Conservation (phyloP, 1,140 invertebrate species). For the Subanguina moxae region DNA sequence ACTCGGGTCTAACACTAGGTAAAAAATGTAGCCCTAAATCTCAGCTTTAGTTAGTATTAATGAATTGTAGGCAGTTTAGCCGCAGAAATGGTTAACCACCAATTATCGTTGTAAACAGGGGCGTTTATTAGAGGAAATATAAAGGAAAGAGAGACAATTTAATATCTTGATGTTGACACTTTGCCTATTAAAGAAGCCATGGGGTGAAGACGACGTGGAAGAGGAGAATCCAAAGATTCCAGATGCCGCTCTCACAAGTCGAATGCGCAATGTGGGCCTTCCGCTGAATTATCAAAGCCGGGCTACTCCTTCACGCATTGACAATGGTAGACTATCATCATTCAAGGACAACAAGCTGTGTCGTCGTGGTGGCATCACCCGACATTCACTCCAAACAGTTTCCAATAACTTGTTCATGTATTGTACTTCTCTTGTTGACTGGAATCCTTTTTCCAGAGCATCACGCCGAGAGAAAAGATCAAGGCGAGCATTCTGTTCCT, state of each 20-base stretch:
- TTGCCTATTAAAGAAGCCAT: constrained; percentile 29
- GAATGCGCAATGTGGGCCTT: constrained; percentile 23
- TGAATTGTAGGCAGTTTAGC: too few relatives aligned
- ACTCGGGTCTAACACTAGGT: too few relatives aligned
- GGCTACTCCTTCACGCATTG: not conserved
- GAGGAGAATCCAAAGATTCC: constrained; percentile 62
- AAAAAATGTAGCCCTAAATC: too few relatives aligned
- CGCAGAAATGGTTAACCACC: too few relatives aligned
- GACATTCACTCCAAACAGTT: too few relatives aligned
- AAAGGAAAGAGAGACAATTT: too few relatives aligned
- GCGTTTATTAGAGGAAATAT: too few relatives aligned
- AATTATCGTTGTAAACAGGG: too few relatives aligned
- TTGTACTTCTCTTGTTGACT: constrained; percentile 14
- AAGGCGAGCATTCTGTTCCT: not conserved
- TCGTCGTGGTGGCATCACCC: too few relatives aligned
- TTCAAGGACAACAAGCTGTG: not conserved
- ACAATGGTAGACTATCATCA: not conserved
- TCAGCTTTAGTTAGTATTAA: too few relatives aligned
- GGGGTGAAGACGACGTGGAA: constrained; percentile 56
- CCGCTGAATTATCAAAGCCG: constrained; percentile 7
- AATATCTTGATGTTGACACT: too few relatives aligned
- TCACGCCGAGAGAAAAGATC: not conserved
- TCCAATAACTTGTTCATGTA: too few relatives aligned
- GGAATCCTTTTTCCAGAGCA: constrained; percentile 26
- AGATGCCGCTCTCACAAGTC: constrained; percentile 3